Base-by-base conservation (phyloP, 2,888 invertebrate species). In the Heteromurus nitidus region DNA sequence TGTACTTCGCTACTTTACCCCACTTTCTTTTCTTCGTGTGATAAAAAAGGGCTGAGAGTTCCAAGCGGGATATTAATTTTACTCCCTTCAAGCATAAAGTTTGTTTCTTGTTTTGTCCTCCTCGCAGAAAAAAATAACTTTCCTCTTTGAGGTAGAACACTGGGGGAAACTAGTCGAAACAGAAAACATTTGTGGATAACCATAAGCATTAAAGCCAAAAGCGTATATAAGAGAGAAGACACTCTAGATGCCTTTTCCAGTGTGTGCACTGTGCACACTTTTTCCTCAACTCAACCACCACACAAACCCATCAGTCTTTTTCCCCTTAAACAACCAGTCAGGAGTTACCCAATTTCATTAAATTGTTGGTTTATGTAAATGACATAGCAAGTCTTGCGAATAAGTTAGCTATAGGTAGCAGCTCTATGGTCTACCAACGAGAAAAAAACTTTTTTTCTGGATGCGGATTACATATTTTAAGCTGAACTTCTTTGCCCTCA, bases 351-450 rank as follows among this genome's bases (percentile, higher is more conserved):
- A 68, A 77, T 77, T 77, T 69, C 47, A 69, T 69, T 65, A 62
- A 69, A 77, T 77, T 77, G 77, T 77, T 77, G 70, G 77, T 77
- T 77, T 77, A 77, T 77, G 77, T 64, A 77, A 77, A 77, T 77
- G 70, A 64, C 77, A 50, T 64, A 44, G 24, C 31, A n/a, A 42
- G 30, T 31, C 60, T 72, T 72, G 67, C 20, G 16, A 22, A 50
- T n/a, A 70, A 68, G 68, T 50, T 47, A 30, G n/a, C n/a, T 30
- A 18, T 26, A 68, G 55, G 36, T 69, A 69, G 55, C 69, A 55
- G 69, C 30, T 26, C 18, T 7, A 20, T n/a, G 16, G 31, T 28
- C 50, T 70, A 70, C 55, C 44, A 9, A 9, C 22, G 28, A 28
- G 50, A 9, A 68, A 58, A 31, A 31, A 30, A 18, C 24, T 67